Conservation (phyloP, 35 echinoderm and acorn worm genomes). For the Acanthaster planci region DNA sequence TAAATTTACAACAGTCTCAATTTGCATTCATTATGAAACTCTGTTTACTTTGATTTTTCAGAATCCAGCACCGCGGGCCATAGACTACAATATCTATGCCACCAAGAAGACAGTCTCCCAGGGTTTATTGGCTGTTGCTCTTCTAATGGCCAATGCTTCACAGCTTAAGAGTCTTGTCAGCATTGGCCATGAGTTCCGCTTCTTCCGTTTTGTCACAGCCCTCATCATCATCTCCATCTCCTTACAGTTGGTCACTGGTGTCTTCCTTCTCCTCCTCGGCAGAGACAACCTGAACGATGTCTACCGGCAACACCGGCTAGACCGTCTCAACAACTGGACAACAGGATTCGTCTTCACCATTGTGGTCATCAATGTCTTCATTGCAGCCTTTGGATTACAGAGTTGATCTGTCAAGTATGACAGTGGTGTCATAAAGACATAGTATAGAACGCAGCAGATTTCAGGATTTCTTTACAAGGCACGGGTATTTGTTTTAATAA, state of each 20-base stretch:
- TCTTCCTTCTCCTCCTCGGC: slow-evolving; percentile 83
- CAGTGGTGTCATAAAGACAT: slow-evolving; percentile 26
- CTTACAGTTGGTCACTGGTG: slow-evolving; percentile 62
- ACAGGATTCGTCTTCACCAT: slow-evolving; percentile 76
- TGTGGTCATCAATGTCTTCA: slow-evolving; percentile 86
- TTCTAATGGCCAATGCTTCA: slow-evolving; percentile 91
- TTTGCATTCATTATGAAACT: no score
- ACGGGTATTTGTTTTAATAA: slow-evolving; percentile 18
- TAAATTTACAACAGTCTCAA: no score
- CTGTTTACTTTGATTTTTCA: slow-evolving; percentile 37
- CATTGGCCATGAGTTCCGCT: slow-evolving; percentile 72
- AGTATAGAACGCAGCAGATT: not conserved
- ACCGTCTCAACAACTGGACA: slow-evolving; percentile 89
- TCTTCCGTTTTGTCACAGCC: slow-evolving; percentile 87
- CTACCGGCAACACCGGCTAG: slow-evolving; percentile 79
- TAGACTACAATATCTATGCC: slow-evolving; percentile 94
- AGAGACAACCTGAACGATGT: slow-evolving; percentile 89
- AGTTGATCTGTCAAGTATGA: slow-evolving; percentile 12
- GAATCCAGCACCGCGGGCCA: slow-evolving; percentile 78
- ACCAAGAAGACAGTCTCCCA: slow-evolving; percentile 92
- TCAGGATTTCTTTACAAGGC: not conserved
- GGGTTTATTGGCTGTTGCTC: slow-evolving; percentile 77
- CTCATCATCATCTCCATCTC: slow-evolving; percentile 87
- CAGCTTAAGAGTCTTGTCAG: slow-evolving; percentile 85
- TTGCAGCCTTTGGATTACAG: slow-evolving; percentile 84